Base-by-base conservation (phyloP, 2,113 vertebrate genomes). In the Tachysurus fulvidraco region DNA sequence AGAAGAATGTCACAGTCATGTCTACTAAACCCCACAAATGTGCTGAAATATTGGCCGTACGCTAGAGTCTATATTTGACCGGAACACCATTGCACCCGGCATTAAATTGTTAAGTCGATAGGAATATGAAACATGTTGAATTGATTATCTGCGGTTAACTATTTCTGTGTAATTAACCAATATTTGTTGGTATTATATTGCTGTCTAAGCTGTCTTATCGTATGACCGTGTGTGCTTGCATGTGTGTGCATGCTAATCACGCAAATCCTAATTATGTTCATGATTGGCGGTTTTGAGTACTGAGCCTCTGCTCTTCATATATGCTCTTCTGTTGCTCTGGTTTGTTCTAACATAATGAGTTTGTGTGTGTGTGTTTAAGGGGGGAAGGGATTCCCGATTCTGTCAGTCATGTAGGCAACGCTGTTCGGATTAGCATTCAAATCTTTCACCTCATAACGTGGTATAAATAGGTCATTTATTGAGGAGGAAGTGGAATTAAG, bases 271-370 rank as follows among this genome's bases (percentile, higher is more conserved):
- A 94, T 91, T 87, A 91, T 86, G 55, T 85, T 44, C 74, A n/a
- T 83, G 44, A 86, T 81, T 85, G 64, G 82, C 65, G 81, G 74
- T 67, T 86, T 69, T 71, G 78, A 90, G 67, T 60, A 84, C n/a
- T 41, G 74, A 46, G 86, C 83, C 30, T 78, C 71, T 83, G 41
- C 88, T 86, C 55, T 81, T 85, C 90, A 87, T 91, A 87, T 85
- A 86, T 90, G 89, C 85, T 77, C 76, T 65, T 50, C 52, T 77
- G 80, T 41, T 28, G 30, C n/a, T 85, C 83, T 89, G 91, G 5
- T 89, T 92, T 83, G 88, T 76, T 88, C 54, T 59, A 88, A 89
- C 87, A 71, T 92, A 93, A 92, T 93, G 92, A 93, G 91, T 88
- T 85, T 84, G 81, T 23, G 83, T 76, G 44, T 84, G 77, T 89